Base-by-base conservation (phyloP, 2,888 invertebrate genomes). In the Brachypterus glaber region DNA sequence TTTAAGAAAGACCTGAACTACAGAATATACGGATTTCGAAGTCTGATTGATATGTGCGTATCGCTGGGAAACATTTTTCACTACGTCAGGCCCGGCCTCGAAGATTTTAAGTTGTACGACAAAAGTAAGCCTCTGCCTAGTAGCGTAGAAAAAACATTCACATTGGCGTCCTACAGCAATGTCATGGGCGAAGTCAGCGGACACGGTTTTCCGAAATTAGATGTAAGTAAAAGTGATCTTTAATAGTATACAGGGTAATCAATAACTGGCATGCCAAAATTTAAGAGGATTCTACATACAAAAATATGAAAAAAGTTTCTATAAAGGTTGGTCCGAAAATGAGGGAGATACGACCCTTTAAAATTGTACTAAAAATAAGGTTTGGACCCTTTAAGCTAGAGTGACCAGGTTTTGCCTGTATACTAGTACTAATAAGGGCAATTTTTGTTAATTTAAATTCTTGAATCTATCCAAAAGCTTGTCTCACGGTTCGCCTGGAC, bases 61-160 rank as follows among this genome's bases (percentile, higher is more conserved):
- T 52, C 50, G 39, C 43, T 63, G 11, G 45, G 51, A 5, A 41
- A 56, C 9, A 52, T 61, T 30, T 64, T 64, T 44, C 52, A 58
- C 36, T 59, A 52, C 33, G 40, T 51, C 7, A 49, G 54, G 17
- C 54, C 57, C 1, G 51, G 55, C 4, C 42, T 37, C 2, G 58
- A 53, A n/a, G 62, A 64, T 47, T 59, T 52, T 47, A 59, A 58
- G 37, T 40, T 66, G 21, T 66, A 53, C 42, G 60, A 62, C 46
- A 49, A 47, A 14, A 51, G 43, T n/a, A 47, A 47, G 39, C 57
- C 57, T 1, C 39, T 56, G 27, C 54, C 59, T 3, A 33, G 41
- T 8, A 41, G 24, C 25, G 46, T 42, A 1, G 43, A 47, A 33
- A 46, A 42, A 18, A 33, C 5, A 16, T 51, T 37, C 30, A 51